Conservation (phyloP, 1,140 invertebrate species). For the Drosophila jambulina region DNA sequence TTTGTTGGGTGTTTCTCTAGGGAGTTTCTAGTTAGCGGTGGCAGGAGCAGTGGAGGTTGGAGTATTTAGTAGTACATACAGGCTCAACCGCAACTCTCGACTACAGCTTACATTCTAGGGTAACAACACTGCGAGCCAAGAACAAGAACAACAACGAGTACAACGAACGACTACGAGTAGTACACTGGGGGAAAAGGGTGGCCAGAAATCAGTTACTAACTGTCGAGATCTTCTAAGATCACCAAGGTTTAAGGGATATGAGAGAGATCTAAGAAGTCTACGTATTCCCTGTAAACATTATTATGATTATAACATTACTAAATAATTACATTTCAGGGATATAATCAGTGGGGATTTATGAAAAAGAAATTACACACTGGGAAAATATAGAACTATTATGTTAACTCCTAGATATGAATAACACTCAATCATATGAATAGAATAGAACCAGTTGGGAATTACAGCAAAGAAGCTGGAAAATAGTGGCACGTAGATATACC, state of each 20-base stretch:
- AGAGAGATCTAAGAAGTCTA: background rate
- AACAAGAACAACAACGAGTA: constrained; percentile 57
- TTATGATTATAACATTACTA: background rate
- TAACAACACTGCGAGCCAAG: constrained; percentile 48
- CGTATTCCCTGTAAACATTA: background rate
- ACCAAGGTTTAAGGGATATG: background rate
- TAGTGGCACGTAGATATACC: background rate
- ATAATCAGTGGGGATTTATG: background rate
- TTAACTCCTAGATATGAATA: background rate
- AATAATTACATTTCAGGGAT: background rate
- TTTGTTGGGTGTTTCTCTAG: constrained; percentile 21
- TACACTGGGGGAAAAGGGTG: constrained; percentile 38
- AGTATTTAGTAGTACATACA: constrained; percentile 41
- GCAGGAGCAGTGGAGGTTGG: constrained; percentile 46
- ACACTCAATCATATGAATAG: too few relatives aligned
- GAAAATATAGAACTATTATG: background rate
- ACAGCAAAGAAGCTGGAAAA: too few relatives aligned
- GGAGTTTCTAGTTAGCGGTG: constrained; percentile 34
- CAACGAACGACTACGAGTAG: constrained; percentile 56
- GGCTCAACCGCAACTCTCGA: constrained; percentile 56
- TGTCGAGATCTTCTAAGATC: background rate
- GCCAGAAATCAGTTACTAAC: background rate
- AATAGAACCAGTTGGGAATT: background rate
- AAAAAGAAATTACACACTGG: background rate
- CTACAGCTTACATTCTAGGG: constrained; percentile 49